These are phyloP conservation scores for Oryzaephilus surinamensis DNA, from an alignment of 1,140 invertebrate genomes.

Conservation along the genomic window DNA sequence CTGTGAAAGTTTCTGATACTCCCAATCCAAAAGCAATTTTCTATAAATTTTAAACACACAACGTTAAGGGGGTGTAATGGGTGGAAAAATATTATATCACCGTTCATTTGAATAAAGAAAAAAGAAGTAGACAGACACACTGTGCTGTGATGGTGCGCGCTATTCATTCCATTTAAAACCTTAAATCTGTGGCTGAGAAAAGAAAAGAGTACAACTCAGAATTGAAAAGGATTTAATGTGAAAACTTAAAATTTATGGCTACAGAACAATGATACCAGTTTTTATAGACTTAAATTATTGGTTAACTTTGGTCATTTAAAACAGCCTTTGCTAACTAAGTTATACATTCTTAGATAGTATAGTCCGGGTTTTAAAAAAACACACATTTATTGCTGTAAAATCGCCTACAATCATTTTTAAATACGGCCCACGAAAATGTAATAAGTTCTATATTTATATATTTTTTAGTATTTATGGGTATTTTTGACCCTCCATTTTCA, in stretches of 20 bases:
- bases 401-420: too few relatives aligned
- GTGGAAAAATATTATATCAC: slow-evolving; percentile 8
- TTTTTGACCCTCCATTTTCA: too few relatives aligned
- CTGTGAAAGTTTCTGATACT: too few relatives aligned
- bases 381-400: too few relatives aligned
- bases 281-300: slow-evolving; percentile 35
- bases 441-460: too few relatives aligned
- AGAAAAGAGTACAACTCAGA: slow-evolving; percentile 24
- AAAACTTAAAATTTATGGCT: slow-evolving; percentile 34
- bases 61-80: slow-evolving; percentile 9
- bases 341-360: slow-evolving; percentile 12
- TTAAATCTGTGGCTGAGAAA: slow-evolving; percentile 25
- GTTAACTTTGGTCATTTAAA: slow-evolving; percentile 34
- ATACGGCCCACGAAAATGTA: too few relatives aligned
- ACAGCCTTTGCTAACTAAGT: slow-evolving; percentile 28
- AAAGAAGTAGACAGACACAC: too few relatives aligned
- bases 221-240: slow-evolving; percentile 36
- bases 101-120: slow-evolving; percentile 32
- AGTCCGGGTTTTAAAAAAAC: too few relatives aligned
- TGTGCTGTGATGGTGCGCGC: too few relatives aligned
- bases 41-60: too few relatives aligned
- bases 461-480: too few relatives aligned
- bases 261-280: slow-evolving; percentile 36
- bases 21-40: too few relatives aligned
- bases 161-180: slow-evolving; percentile 27